Evolutionary conservation across 2,888 invertebrate genomes (phyloP).

Genomic region (Plebejus argus): DNA sequence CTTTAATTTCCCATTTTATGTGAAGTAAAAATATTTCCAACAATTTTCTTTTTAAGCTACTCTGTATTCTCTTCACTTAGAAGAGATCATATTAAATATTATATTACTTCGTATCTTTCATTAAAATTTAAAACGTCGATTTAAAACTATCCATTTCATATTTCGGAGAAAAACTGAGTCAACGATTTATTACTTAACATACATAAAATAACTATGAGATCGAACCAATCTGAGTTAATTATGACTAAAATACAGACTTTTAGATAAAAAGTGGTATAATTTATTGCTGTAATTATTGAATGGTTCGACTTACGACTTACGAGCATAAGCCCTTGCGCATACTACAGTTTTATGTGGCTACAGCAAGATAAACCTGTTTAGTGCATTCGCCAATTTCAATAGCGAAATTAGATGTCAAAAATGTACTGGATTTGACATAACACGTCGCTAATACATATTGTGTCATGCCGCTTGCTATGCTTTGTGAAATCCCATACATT

Average conservation of each 20-base stretch:
- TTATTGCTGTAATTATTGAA: constrained; percentile 21
- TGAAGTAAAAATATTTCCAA: neutral
- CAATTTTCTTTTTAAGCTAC: neutral
- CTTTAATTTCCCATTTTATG: neutral
- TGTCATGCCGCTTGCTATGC: too few species aligned
- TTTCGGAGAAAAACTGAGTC: neutral
- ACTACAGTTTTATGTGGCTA: neutral
- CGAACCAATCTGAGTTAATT: neutral
- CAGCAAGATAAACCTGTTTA: too few species aligned
- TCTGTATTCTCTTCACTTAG: neutral
- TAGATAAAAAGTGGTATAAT: constrained; percentile 27
- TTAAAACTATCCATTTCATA: neutral
- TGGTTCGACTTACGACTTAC: neutral
- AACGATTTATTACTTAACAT: constrained; percentile 12
- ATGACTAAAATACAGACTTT: constrained; percentile 24
- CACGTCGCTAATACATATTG: too few species aligned
- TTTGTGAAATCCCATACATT: too few species aligned
- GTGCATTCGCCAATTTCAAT: too few species aligned
- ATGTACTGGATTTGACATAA: too few species aligned
- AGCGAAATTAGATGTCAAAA: too few species aligned
- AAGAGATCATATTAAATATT: neutral
- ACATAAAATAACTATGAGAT: neutral
- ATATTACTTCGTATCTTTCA: neutral
- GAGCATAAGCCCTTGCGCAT: neutral
- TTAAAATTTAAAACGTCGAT: neutral